Evolutionary conservation across 2,888 invertebrate genomes (phyloP).

Genomic region (Flexamia atlantica): DNA sequence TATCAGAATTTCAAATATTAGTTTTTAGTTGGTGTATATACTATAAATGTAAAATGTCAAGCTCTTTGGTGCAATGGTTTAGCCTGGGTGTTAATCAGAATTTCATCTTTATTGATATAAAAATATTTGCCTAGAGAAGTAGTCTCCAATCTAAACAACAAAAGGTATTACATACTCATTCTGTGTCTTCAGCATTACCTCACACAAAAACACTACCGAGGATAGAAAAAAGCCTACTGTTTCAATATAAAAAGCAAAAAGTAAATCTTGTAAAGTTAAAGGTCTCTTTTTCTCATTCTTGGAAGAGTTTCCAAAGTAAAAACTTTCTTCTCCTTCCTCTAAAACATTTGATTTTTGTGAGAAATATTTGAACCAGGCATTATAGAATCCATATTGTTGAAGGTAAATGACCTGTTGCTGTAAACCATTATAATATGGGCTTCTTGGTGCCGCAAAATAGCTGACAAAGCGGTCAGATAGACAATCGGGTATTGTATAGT

Average conservation of each 20-base stretch:
- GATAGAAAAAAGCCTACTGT: neutral
- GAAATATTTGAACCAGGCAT: neutral
- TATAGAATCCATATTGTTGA: conserved; percentile 11
- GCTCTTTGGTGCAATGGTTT: too few relatives aligned
- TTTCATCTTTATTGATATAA: too few relatives aligned
- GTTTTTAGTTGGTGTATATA: too few relatives aligned
- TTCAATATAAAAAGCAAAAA: conserved; percentile 10
- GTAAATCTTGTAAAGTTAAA: neutral
- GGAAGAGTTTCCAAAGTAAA: conserved; percentile 22
- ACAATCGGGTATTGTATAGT: neutral
- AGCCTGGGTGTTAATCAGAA: too few relatives aligned
- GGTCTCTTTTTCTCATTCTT: neutral
- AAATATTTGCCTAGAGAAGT: too few relatives aligned
- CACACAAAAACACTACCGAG: neutral
- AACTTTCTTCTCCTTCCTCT: neutral
- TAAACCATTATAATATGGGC: conserved; percentile 14
- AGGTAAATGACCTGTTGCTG: neutral
- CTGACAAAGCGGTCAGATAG: conserved; percentile 1
- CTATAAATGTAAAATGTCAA: too few relatives aligned
- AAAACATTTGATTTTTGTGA: neutral
- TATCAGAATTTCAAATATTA: too few relatives aligned
- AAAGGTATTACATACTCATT: neutral
- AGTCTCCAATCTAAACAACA: too few relatives aligned
- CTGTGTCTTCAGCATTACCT: neutral
- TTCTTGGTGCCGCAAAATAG: neutral